phyloP scores from a whole-genome alignment of 2,113 vertebrate species.

The Myiagra hebetior region DNA sequence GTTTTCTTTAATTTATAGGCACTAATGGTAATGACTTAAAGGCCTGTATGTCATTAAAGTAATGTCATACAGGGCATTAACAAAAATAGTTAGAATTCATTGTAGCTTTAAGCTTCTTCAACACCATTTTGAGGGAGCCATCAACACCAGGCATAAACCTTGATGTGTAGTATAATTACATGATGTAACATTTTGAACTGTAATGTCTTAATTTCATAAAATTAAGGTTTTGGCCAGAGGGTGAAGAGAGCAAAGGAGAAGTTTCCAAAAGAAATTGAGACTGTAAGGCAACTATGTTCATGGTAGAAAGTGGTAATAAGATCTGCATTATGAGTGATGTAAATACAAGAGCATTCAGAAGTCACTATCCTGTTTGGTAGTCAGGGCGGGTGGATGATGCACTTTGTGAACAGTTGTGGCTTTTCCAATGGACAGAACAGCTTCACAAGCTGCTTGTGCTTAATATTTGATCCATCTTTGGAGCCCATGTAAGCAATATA shows the following conservation, averaged over 20 bases:
- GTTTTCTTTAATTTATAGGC: background rate
- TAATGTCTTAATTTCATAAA: slow-evolving; percentile 63
- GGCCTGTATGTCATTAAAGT: background rate
- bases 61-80: background rate
- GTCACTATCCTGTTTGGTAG: background rate
- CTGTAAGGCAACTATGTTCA: slow-evolving; percentile 25
- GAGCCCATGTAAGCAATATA: background rate
- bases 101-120: background rate
- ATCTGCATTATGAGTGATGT: background rate
- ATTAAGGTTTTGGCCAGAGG: slow-evolving; percentile 60
- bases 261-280: slow-evolving; percentile 35
- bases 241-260: slow-evolving; percentile 47
- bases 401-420: background rate
- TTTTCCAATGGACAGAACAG: background rate
- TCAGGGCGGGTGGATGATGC: background rate
- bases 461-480: background rate
- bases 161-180: slow-evolving; percentile 22
- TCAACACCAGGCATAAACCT: slow-evolving; percentile 29
- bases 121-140: slow-evolving; percentile 17
- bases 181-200: slow-evolving; percentile 60
- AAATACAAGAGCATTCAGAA: background rate
- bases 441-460: background rate
- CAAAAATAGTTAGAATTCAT: background rate
- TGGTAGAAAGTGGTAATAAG: background rate
- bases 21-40: background rate